These are phyloP conservation scores for Selenia dentaria DNA, from an alignment of 2,888 invertebrate genomes.

Conservation along the genomic window DNA sequence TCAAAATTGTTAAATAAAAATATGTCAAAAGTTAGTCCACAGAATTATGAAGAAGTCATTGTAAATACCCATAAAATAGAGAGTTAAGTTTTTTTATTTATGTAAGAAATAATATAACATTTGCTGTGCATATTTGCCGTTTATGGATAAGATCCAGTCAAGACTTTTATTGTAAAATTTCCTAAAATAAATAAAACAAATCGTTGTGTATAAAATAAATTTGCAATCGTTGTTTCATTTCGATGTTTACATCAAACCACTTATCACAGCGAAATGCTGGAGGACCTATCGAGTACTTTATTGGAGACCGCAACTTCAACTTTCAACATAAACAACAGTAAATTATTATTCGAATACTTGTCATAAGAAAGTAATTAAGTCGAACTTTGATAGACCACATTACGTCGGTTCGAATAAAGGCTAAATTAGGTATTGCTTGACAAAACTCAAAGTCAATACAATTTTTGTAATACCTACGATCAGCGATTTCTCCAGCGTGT, in stretches of 20 bases:
- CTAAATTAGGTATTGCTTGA: no score
- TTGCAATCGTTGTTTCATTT: constrained; percentile 15
- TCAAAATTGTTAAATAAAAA: not conserved
- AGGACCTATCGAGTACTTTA: no score
- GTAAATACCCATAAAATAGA: constrained; percentile 67
- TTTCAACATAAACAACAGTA: no score
- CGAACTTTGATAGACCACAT: no score
- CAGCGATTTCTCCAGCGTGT: no score
- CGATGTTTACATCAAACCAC: not conserved
- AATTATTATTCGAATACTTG: no score
- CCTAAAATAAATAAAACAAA: constrained; percentile 74
- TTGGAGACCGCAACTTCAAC: no score
- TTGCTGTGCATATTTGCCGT: constrained; percentile 80
- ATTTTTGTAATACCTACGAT: no score
- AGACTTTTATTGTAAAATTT: constrained; percentile 81
- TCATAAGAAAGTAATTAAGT: no score
- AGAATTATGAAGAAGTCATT: constrained; percentile 57
- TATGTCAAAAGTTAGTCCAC: constrained; percentile 20
- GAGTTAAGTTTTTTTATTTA: constrained; percentile 52
- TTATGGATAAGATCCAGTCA: constrained; percentile 82
- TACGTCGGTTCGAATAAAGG: no score
- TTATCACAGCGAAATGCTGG: no score
- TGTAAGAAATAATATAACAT: constrained; percentile 35
- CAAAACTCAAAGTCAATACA: no score
- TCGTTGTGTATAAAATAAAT: constrained; percentile 65